Percentiles rank a stretch among this genome's conserved stretches.
phyloP scores from a whole-genome alignment of 2,797 vertebrate genomes.

The Pangasius mekongensis region DNA sequence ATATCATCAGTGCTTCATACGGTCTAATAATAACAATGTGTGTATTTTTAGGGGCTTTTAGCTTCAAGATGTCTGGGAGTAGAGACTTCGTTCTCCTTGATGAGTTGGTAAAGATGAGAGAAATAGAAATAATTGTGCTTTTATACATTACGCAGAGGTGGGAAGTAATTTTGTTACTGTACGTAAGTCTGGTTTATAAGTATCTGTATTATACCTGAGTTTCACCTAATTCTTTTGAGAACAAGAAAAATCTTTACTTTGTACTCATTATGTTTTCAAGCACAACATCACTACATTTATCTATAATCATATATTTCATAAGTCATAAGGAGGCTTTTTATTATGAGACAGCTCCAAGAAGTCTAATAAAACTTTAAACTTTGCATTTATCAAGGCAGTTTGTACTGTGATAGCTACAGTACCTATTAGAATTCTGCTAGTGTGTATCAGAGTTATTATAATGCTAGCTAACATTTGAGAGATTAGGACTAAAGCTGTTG shows the following conservation, averaged over 20 bases:
- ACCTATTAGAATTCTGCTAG: neutral
- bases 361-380: neutral
- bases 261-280: neutral
- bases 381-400: neutral
- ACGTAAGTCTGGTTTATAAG: neutral
- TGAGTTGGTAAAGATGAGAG: neutral
- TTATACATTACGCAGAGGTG: neutral
- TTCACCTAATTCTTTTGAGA: neutral
- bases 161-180: neutral
- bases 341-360: neutral
- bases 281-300: neutral
- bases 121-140: neutral
- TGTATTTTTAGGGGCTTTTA: slow-evolving; percentile 30
- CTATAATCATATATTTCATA: neutral
- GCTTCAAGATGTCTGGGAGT: neutral
- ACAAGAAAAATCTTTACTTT: neutral
- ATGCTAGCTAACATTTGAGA: neutral
- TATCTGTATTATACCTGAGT: neutral
- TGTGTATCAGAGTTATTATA: neutral
- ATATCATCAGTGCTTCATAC: slow-evolving; percentile 2
- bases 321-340: neutral
- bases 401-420: neutral
- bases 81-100: neutral
- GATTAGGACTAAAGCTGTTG: neutral
- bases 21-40: neutral